Conservation (phyloP, 1,140 invertebrate species). For the Lepidurus apus region DNA sequence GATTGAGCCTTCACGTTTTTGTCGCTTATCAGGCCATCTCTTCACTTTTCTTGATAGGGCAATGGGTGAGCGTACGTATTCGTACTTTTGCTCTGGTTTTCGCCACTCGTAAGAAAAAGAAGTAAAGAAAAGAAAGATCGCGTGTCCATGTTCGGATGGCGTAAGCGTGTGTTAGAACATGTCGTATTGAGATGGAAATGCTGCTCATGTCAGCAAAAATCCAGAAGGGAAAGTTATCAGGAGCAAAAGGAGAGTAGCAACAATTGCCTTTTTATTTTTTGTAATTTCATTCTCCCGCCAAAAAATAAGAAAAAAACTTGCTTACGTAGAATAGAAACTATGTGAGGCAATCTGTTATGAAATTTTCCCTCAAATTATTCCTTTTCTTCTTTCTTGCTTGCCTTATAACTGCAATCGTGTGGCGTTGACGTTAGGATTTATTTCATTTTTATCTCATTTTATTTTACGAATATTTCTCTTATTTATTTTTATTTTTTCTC, state of each 20-base stretch:
- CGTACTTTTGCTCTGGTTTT: not conserved
- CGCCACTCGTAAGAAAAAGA: not conserved
- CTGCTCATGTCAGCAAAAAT: not conserved
- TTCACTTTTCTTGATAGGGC: not conserved
- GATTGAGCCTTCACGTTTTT: conserved; percentile 7
- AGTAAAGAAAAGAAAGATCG: not conserved
- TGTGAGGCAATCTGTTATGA: no score
- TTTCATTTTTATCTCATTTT: no score
- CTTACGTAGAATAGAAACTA: no score
- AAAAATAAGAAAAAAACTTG: no score
- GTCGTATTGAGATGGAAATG: not conserved
- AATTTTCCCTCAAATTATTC: no score
- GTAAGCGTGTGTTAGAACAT: not conserved
- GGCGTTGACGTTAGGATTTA: no score
- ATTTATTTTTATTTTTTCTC: no score
- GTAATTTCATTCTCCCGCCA: no score
- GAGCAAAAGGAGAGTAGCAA: not conserved
- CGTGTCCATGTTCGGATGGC: not conserved
- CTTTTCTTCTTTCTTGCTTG: no score
- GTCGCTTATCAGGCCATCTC: not conserved
- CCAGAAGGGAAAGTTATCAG: not conserved
- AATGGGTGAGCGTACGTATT: not conserved
- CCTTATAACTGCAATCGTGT: no score
- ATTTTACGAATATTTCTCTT: no score
- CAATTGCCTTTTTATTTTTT: not conserved